Evolutionary conservation across 2,113 vertebrate genomes (phyloP), one percentile per base, ranked within the genome.

Genomic region (Dicentrarchus labrax): DNA sequence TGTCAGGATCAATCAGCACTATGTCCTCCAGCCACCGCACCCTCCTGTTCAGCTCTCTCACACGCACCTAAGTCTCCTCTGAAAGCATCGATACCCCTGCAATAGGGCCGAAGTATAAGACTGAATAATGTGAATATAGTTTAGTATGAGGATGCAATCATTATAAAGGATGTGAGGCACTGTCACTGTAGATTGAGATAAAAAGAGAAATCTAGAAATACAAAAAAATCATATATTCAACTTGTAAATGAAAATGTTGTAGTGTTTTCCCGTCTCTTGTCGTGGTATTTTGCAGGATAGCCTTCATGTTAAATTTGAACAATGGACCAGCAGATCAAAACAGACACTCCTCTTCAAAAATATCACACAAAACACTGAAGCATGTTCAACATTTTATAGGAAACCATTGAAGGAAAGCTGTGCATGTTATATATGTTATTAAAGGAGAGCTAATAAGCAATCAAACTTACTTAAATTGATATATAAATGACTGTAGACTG

Each of bases 1-100:
- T 85, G 84, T 87, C 83, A 78, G 81, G 72, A 76, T 87, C 88
- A 86, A 78, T 91, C 85, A 88, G 74, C 51, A 57, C 41, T 19
- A 36, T 74, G 51, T 80, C 64, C 59, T 84, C 38, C 54, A 69
- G 48, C 77, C 72, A 71, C 72, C 69, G 45, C 77, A 61, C 80
- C 81, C 59, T 57, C 56, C 21, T 65, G 39, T 36, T 76, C 53
- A 75, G 66, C 50, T 73, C 72, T 57, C 60, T 39, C 85, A 50
- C 61, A 61, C 72, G 71, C 66, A 72, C 38, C 61, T 64, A 47
- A 19, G 12, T 24, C 0, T 47, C 19, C 61, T 81, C 38, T 77
- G n/a, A 57, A 56, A 69, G 45, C 69, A 54, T 54, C 19, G 1
- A 21, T 45, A 72, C 8, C 57, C 47, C 78, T 75, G 54, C 59